Base-by-base conservation (phyloP, 2,888 invertebrate species). In the Elysia crispata region DNA sequence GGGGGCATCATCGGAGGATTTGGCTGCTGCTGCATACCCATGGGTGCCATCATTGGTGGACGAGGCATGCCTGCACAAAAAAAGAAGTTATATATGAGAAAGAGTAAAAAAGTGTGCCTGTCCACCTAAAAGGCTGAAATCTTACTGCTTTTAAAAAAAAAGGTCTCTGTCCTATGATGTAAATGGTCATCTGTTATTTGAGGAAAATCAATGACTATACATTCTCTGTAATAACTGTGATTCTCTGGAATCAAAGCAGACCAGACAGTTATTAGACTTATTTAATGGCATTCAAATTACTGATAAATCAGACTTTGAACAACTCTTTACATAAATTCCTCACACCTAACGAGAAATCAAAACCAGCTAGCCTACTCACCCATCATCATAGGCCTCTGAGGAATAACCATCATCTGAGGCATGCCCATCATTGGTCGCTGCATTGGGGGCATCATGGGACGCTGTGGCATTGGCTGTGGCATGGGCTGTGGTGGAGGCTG, bases 381-480 rank as follows among this genome's bases (percentile, higher is more conserved):
- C 76, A 88, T 84, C 75, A 86, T 86, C 84, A 89, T 86, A 1
- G 88, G 89, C 13, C 89, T 77, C n/a, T 88, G 88, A 50, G 86
- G 87, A 81, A 89, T 83, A 76, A 90, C 86, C 86, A 90, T 87
- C 74, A 88, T 81, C 75, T 82, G 25, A 82, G 86, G 70, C 76
- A 80, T 80, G 15, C 70, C 84, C 49, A 80, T 49, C 76, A 80
- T 76, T 23, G 72, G 79, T 0, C 67, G 85, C 41, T 83, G 84
- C 83, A 85, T 85, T 0, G 86, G 88, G 23, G 87, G 87, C 76
- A 84, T 80, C 15, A 81, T 82, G 49, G 86, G 84, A 15, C 83
- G 82, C 20, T 84, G 18, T 31, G 88, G 86, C 50, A 86, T 41
- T 3, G 41, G 86, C 74, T 84, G 85, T 3, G 41, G 86, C 74